A percentile compares a stretch with the other conserved stretches of the same genome.
phyloP scores from a whole-genome alignment of 1,140 invertebrate species.

The Sesamia nonagrioides region DNA sequence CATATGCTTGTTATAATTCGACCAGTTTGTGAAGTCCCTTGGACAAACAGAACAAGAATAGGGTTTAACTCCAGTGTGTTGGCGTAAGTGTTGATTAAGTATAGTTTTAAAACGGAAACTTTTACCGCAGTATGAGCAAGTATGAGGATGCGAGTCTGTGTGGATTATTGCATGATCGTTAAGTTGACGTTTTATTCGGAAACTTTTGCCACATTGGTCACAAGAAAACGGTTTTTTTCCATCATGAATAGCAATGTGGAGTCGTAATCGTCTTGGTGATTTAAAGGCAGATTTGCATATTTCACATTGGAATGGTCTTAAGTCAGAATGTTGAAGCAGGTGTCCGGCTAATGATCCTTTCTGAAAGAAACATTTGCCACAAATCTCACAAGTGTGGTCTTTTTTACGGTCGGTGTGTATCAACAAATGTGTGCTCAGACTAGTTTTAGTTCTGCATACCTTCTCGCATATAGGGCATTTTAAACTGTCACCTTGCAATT shows the following conservation, averaged over 20 bases:
- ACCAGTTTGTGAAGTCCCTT: constrained; percentile 92
- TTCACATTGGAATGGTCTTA: constrained; percentile 92
- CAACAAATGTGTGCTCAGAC: constrained; percentile 70
- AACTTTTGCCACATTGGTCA: constrained; percentile 91
- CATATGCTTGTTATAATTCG: constrained; percentile 93
- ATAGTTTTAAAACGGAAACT: constrained; percentile 91
- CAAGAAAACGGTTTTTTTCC: constrained; percentile 93
- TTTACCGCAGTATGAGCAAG: constrained; percentile 92
- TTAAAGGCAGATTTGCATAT: constrained; percentile 90
- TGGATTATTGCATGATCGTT: constrained; percentile 89
- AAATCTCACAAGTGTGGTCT: constrained; percentile 78
- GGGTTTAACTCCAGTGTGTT: constrained; percentile 89
- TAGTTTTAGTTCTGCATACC: constrained; percentile 70
- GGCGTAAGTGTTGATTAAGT: constrained; percentile 89
- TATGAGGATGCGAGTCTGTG: constrained; percentile 94
- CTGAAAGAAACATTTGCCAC: constrained; percentile 77
- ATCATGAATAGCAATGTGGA: constrained; percentile 90
- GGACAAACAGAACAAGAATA: constrained; percentile 89
- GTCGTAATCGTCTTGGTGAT: constrained; percentile 69
- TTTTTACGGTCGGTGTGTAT: constrained; percentile 74
- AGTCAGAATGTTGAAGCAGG: constrained; percentile 90
- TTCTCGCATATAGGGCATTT: constrained; percentile 77
- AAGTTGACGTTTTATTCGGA: constrained; percentile 87
- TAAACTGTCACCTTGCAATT: constrained; percentile 63
- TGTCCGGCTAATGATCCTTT: constrained; percentile 85